Base-by-base conservation (phyloP, 2,888 invertebrate species). In the Stenurella melanura region DNA sequence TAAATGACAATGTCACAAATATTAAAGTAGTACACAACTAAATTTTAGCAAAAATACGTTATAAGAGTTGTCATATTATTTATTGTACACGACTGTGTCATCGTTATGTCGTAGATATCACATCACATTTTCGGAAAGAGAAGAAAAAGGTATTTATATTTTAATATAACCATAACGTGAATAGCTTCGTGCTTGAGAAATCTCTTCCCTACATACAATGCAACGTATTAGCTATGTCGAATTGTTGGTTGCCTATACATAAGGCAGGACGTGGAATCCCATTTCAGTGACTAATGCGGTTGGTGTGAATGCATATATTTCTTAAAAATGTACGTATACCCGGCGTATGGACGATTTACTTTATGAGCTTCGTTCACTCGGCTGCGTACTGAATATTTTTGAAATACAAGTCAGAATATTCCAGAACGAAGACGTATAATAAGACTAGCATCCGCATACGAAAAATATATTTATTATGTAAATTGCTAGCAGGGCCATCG, bases 241-340 rank as follows among this genome's bases (percentile, higher is more conserved):
- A 63, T 63, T 34, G 30, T 30, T 63, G 63, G 63, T 34, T 63
- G 63, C 63, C 34, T 63, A 18, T 63, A 63, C 19, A 38, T 0
- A 3, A 63, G 17, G 17, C 12, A 26, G 19, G 15, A 60, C 60
- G 15, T 4, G 15, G 21, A 26, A 21, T 6, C 60, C 4, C 60
- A 10, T 60, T 60, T 26, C 26, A 60, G 57, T 19, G 60, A 60
- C 21, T 60, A 26, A 60, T 60, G 60, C 15, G 26, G 60, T 12
- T 26, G 26, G 21, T 42, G 42, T 42, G 42, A 15, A 26, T 19
- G 21, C 60, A 57, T 60, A 26, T 60, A 60, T 26, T 60, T 19
- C 18, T 60, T 60, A 60, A 60, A 60, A 60, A 60, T 60, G 10
- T 42, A 15, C 15, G 11, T 42, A 42, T 42, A 42, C 4, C 1